phyloP scores from a whole-genome alignment of 2,888 invertebrate genomes.

The Stenodera caucasica region DNA sequence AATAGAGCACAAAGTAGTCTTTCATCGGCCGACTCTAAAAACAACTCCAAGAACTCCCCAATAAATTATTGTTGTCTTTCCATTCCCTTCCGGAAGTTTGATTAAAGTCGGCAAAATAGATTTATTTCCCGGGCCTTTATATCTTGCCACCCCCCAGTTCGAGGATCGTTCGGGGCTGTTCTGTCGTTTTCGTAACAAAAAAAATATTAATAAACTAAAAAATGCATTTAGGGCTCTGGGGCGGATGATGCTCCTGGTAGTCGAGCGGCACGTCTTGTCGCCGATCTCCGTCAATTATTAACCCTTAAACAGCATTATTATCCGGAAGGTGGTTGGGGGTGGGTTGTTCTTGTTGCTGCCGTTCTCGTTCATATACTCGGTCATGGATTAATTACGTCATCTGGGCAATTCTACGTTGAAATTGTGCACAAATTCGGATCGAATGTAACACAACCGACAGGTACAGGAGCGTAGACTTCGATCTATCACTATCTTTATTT shows the following conservation, averaged over 20 bases:
- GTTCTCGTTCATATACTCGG: conserved; percentile 73
- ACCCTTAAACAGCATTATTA: conserved; percentile 80
- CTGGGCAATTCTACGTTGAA: conserved; percentile 57
- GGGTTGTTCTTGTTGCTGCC: conserved; percentile 75
- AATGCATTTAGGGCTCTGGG: conserved; percentile 47
- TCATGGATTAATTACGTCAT: conserved; percentile 74
- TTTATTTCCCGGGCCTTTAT: too few relatives aligned
- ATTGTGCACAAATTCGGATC: conserved; percentile 58
- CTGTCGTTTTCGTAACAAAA: neutral
- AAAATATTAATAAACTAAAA: too few relatives aligned
- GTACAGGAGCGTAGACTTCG: conserved; percentile 51
- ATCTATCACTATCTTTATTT: neutral
- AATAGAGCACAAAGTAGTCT: conserved; percentile 1
- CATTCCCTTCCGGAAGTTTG: neutral
- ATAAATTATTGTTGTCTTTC: conserved; percentile 6
- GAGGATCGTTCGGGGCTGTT: neutral
- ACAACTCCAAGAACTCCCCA: conserved; percentile 8
- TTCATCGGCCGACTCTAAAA: conserved; percentile 2
- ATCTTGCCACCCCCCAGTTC: too few relatives aligned
- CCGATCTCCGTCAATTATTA: conserved; percentile 63
- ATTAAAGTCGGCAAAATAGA: neutral
- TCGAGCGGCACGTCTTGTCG: conserved; percentile 58
- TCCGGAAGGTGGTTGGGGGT: conserved; percentile 88
- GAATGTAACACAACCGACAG: conserved; percentile 65
- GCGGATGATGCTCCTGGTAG: conserved; percentile 58